Conservation (phyloP, 2,797 vertebrate species). For the Emys orbicularis region DNA sequence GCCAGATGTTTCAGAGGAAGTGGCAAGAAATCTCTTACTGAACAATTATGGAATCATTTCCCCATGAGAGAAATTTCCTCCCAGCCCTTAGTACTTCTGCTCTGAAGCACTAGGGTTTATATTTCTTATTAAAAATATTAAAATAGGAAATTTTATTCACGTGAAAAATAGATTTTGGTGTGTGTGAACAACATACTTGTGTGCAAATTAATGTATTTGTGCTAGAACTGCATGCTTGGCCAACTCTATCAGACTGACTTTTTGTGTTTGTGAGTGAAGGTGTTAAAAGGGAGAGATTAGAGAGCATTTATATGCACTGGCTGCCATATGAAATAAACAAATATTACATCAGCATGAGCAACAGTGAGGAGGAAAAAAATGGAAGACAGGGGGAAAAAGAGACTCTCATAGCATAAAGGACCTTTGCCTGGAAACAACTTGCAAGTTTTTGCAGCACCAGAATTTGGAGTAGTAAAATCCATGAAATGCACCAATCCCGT, state of each 20-base stretch:
- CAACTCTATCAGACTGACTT: not conserved
- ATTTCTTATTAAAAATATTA: not conserved
- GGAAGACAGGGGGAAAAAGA: not conserved
- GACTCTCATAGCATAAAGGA: not conserved
- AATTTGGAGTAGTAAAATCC: not conserved
- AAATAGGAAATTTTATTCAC: not conserved
- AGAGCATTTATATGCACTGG: not conserved
- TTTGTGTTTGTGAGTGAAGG: not conserved
- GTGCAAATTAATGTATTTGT: not conserved
- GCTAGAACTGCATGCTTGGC: not conserved
- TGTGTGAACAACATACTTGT: not conserved
- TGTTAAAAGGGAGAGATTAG: not conserved
- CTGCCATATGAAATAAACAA: not conserved
- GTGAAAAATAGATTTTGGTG: not conserved
- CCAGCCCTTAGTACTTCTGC: not conserved
- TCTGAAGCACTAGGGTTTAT: not conserved
- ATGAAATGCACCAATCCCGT: no score
- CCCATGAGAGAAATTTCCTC: not conserved
- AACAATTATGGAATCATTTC: not conserved
- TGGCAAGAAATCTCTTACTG: not conserved
- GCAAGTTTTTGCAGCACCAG: not conserved
- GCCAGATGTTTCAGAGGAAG: not conserved
- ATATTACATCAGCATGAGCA: not conserved
- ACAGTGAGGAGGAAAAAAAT: not conserved
- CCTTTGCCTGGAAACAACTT: not conserved